A percentile compares a stretch with the other conserved stretches of the same genome.
These are phyloP conservation scores for Naso thynnoides DNA, from an alignment of 2,797 vertebrate genomes.

Conservation along the genomic window DNA sequence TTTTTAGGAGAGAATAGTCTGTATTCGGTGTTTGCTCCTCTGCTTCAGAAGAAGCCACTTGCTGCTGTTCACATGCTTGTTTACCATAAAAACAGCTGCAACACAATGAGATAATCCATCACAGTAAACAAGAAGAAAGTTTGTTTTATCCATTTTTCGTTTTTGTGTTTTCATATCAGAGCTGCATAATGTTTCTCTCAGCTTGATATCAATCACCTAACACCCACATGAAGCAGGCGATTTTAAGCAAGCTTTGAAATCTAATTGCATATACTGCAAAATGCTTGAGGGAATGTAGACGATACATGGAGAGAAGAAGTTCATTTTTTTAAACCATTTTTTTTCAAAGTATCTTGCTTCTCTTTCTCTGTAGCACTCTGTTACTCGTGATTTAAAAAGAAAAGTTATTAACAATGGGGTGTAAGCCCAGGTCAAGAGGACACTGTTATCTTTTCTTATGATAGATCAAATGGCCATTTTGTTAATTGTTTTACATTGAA, in stretches of 20 bases:
- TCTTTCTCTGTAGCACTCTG: constrained; percentile 17
- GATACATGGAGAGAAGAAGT: constrained; percentile 25
- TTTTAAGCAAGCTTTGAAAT: constrained; percentile 51
- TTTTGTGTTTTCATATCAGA: constrained; percentile 37
- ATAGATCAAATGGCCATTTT: constrained; percentile 31
- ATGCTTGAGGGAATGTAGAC: constrained; percentile 27
- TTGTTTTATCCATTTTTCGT: constrained; percentile 37
- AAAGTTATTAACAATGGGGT: constrained; percentile 41
- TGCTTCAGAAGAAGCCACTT: constrained; percentile 13
- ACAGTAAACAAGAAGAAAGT: constrained; percentile 25
- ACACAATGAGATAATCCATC: constrained; percentile 45
- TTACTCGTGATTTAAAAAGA: constrained; percentile 22
- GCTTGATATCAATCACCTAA: constrained; percentile 57
- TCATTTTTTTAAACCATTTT: constrained; percentile 42
- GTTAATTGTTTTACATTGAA: background rate
- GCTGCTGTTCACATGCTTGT: constrained; percentile 10
- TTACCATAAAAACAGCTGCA: constrained; percentile 22
- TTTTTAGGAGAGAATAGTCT: background rate
- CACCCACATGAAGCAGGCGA: constrained; percentile 41
- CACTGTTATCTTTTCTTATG: constrained; percentile 4
- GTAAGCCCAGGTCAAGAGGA: constrained; percentile 3
- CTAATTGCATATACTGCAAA: constrained; percentile 45
- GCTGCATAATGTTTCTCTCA: constrained; percentile 37
- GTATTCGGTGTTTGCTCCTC: background rate
- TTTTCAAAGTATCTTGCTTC: constrained; percentile 41